These are phyloP conservation scores for Listronotus bonariensis DNA, from an alignment of 1,140 invertebrate species.

Conservation along the genomic window DNA sequence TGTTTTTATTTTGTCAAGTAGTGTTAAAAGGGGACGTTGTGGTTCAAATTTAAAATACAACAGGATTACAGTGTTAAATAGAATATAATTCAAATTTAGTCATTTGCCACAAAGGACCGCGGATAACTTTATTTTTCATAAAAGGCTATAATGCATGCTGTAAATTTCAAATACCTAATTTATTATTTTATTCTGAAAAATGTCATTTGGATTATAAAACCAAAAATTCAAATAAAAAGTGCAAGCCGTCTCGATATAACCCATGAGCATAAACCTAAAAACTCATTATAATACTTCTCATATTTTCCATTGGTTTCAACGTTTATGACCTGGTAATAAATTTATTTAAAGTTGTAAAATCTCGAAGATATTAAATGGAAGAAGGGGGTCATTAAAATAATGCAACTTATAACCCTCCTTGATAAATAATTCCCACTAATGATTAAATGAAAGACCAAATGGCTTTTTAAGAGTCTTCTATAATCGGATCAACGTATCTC, in stretches of 20 bases:
- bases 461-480: conserved; percentile 22
- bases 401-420: conserved; percentile 22
- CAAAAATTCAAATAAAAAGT: conserved; percentile 26
- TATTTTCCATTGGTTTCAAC: conserved; percentile 27
- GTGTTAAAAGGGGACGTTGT: no score
- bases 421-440: conserved; percentile 19
- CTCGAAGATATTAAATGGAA: conserved; percentile 29
- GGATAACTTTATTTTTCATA: no score
- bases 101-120: no score
- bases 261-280: conserved; percentile 26
- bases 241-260: conserved; percentile 4
- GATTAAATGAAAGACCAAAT: conserved; percentile 13
- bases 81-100: no score
- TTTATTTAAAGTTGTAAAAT: conserved; percentile 32
- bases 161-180: conserved; percentile 5
- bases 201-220: conserved; percentile 25
- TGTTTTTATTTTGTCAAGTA: no score
- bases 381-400: conserved; percentile 25
- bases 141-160: no score
- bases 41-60: no score
- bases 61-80: no score
- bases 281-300: conserved; percentile 31
- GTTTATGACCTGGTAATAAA: conserved; percentile 26
- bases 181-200: conserved; percentile 27
- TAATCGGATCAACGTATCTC: conserved; percentile 25